Evolutionary conservation across 2,888 invertebrate species (phyloP).

Genomic region (Mythimna pallens): DNA sequence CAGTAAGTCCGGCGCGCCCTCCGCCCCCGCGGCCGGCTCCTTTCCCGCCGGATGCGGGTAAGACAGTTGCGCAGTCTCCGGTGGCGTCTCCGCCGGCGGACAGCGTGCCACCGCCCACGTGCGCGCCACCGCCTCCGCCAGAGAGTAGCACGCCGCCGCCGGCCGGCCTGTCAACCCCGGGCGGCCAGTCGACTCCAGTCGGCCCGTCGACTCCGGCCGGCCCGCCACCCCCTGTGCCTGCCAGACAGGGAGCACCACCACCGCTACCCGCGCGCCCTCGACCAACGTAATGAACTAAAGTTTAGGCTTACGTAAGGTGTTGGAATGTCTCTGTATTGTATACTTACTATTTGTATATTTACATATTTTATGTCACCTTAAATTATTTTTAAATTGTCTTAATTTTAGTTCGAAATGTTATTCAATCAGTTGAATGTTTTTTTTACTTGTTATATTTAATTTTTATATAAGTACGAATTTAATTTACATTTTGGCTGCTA

Average conservation of each 20-base stretch:
- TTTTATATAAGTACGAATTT: constrained; percentile 47
- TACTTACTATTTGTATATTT: constrained; percentile 29
- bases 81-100: constrained; percentile 89
- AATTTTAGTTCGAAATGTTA: too few relatives aligned
- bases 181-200: constrained; percentile 73
- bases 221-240: constrained; percentile 88
- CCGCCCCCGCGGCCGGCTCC: constrained; percentile 91
- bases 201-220: constrained; percentile 84
- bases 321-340: constrained; percentile 21
- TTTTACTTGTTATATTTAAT: constrained; percentile 8
- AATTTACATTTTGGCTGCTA: constrained; percentile 29
- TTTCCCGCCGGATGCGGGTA: constrained; percentile 87
- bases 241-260: constrained; percentile 91
- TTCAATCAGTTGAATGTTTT: constrained; percentile 3
- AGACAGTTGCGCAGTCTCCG: constrained; percentile 79
- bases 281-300: constrained; percentile 70
- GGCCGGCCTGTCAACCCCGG: constrained; percentile 57
- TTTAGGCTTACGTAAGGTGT: constrained; percentile 25
- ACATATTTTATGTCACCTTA: constrained; percentile 36
- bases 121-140: constrained; percentile 90
- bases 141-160: constrained; percentile 77
- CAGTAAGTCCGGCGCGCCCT: constrained; percentile 88
- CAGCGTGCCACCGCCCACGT: constrained; percentile 92
- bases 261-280: constrained; percentile 92
- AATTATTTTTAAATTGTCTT: constrained; percentile 24